Conservation (phyloP, 2,113 vertebrate species). For the Heloderma charlesbogerti region DNA sequence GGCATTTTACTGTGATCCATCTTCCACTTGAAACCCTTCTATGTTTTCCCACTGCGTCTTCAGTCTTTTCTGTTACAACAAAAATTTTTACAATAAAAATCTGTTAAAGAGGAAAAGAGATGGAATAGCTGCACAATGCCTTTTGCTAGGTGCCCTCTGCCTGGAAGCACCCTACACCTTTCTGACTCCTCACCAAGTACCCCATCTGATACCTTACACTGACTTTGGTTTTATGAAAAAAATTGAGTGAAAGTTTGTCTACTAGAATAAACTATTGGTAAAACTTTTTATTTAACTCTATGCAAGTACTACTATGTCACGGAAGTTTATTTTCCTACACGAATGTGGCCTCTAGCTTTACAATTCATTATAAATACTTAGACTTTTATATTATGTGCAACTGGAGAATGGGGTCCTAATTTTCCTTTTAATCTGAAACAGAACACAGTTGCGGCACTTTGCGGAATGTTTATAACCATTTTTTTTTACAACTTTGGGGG, state of each 20-base stretch:
- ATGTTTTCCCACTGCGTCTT: no score
- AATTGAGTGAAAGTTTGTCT: background rate
- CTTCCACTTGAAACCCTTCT: no score
- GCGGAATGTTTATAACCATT: background rate
- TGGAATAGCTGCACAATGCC: no score
- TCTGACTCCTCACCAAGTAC: background rate
- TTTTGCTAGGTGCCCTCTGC: no score
- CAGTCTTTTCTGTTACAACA: no score
- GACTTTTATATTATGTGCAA: background rate
- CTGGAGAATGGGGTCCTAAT: background rate
- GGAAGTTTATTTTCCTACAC: background rate
- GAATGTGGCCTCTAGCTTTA: background rate
- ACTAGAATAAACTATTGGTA: background rate
- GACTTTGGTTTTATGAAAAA: background rate
- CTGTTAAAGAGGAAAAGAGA: no score
- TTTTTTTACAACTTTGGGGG: background rate
- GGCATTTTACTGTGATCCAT: no score
- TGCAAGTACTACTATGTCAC: background rate
- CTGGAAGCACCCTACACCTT: background rate
- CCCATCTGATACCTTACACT: background rate
- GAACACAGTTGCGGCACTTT: background rate
- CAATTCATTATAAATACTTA: background rate
- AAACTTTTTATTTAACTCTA: no score
- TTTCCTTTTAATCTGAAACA: background rate
- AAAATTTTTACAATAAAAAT: no score